Evolutionary conservation across 2,888 invertebrate species (phyloP).

Genomic region (Rotaria magnacalcarata): DNA sequence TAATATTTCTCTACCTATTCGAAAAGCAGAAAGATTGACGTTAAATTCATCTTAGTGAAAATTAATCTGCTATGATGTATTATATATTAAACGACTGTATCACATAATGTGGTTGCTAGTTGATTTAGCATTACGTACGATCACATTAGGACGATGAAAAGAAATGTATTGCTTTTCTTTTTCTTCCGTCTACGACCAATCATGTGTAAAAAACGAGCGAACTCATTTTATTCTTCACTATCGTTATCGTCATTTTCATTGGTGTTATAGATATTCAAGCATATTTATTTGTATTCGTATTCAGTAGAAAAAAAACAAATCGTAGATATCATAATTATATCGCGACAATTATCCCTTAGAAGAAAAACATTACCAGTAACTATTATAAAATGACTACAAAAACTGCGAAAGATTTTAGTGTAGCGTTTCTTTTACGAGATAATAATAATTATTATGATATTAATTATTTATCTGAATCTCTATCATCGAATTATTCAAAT

Average conservation of each 20-base stretch:
- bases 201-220: neutral
- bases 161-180: neutral
- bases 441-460: neutral
- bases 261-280: neutral
- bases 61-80: neutral
- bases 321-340: neutral
- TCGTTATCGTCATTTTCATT: neutral
- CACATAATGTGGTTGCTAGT: neutral
- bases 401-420: slow-evolving; percentile 15
- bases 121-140: neutral
- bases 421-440: slow-evolving; percentile 16
- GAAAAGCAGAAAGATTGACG: no score
- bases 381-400: neutral
- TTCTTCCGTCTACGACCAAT: neutral
- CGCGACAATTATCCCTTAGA: no score
- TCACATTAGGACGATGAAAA: neutral
- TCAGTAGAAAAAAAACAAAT: neutral
- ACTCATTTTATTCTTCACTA: neutral
- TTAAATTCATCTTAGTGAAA: neutral
- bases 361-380: no score
- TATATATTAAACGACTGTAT: neutral
- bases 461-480: neutral
- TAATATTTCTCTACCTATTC: neutral
- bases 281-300: no score
- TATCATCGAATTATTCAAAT: no score